phyloP scores from a whole-genome alignment of 1,140 invertebrate species.

The Drosophila repletoides region DNA sequence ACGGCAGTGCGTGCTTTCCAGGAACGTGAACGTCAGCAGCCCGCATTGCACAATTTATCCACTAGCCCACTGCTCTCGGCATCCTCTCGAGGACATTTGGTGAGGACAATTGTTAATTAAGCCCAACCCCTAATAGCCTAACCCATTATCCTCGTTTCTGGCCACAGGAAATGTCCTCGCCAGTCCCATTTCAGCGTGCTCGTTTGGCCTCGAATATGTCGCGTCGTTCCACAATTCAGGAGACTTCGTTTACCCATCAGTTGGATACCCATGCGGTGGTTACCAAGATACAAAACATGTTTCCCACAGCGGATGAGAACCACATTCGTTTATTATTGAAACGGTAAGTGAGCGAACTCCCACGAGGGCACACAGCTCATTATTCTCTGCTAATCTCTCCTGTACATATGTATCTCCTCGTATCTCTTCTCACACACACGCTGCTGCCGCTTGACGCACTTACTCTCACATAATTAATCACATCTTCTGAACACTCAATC shows the following conservation, averaged over 20 bases:
- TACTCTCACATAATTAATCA: constrained; percentile 1
- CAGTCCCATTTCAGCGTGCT: constrained; percentile 82
- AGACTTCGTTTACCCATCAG: constrained; percentile 86
- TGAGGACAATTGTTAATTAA: constrained; percentile 13
- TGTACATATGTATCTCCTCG: constrained; percentile 33
- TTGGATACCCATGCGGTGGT: constrained; percentile 88
- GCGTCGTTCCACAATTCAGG: constrained; percentile 85
- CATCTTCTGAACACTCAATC: constrained; percentile 34
- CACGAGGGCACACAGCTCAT: not conserved
- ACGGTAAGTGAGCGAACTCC: constrained; percentile 86
- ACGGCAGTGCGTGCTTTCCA: constrained; percentile 80
- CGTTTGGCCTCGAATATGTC: constrained; percentile 82
- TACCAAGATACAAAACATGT: constrained; percentile 93
- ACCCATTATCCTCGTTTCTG: not conserved
- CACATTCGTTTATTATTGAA: constrained; percentile 93
- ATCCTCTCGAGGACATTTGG: constrained; percentile 71
- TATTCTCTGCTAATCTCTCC: constrained; percentile 56
- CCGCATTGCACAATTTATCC: constrained; percentile 74
- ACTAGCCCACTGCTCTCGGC: constrained; percentile 75
- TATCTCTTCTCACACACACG: constrained; percentile 67
- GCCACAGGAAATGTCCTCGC: constrained; percentile 77
- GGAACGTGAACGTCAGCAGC: constrained; percentile 57
- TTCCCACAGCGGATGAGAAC: constrained; percentile 93
- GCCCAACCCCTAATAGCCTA: not conserved
- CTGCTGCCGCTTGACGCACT: constrained; percentile 64